Conservation (phyloP, 2,888 invertebrate genomes). For the Schizaphis graminum region DNA sequence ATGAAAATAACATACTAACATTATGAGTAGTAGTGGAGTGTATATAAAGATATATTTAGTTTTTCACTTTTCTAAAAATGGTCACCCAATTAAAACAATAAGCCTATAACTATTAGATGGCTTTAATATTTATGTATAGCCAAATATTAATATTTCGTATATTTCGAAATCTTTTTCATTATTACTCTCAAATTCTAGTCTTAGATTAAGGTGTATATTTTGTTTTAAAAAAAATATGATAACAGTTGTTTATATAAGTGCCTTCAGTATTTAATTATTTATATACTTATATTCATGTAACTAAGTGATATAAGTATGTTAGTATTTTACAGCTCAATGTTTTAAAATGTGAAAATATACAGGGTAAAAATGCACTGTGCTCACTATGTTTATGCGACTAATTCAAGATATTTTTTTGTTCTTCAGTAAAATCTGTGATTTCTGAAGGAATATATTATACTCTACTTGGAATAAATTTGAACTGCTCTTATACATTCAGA, state of each 20-base stretch:
- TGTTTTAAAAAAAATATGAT: slow-evolving; percentile 13
- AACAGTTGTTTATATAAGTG: neutral
- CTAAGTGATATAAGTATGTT: slow-evolving; percentile 28
- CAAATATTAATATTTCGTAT: neutral
- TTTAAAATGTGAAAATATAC: slow-evolving; percentile 46
- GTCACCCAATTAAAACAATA: neutral
- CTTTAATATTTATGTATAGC: neutral
- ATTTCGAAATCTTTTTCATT: slow-evolving; percentile 33
- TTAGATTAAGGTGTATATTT: slow-evolving; percentile 59
- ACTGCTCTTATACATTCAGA: neutral
- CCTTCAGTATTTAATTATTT: slow-evolving; percentile 59
- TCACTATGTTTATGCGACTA: neutral
- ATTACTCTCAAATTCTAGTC: slow-evolving; percentile 62
- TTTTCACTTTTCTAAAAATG: neutral
- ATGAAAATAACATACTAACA: neutral
- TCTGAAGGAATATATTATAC: neutral
- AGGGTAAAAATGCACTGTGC: slow-evolving; percentile 40
- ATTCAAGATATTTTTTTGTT: neutral
- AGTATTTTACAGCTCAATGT: slow-evolving; percentile 36
- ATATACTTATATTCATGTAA: neutral
- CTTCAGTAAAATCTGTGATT: neutral
- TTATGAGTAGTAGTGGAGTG: neutral
- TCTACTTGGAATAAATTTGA: neutral
- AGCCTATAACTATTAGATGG: neutral
- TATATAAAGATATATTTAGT: neutral